Evolutionary conservation across 1,140 invertebrate genomes (phyloP).

Genomic region (Fragariocoptes setiger): DNA sequence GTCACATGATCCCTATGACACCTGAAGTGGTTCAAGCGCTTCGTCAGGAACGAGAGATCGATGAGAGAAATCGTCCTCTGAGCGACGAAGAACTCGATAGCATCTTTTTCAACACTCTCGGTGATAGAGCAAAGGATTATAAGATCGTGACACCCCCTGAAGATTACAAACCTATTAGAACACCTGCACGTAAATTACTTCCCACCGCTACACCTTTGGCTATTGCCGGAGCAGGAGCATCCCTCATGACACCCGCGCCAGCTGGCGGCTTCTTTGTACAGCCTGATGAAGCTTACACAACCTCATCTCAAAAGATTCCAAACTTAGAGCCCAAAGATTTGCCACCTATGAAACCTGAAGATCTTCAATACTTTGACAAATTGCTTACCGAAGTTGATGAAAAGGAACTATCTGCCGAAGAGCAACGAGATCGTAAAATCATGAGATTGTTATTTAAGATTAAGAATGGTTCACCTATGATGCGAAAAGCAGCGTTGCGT

Average conservation of each 20-base stretch:
- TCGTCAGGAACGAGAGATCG: conserved; percentile 95
- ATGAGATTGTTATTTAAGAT: conserved; percentile 96
- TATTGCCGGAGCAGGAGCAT: conserved; percentile 16
- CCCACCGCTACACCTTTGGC: conserved; percentile 90
- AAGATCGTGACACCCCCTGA: conserved; percentile 83
- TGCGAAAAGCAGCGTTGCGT: conserved; percentile 82
- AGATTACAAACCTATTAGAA: conserved; percentile 82
- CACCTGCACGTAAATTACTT: conserved; percentile 76
- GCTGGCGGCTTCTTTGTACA: conserved; percentile 67
- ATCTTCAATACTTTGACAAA: conserved; percentile 99
- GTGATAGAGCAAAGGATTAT: conserved; percentile 88
- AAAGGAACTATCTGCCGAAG: conserved; percentile 68
- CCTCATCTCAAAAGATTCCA: conserved; percentile 49
- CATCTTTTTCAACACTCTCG: no score
- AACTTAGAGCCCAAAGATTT: conserved; percentile 95
- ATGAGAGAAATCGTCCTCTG: conserved; percentile 77
- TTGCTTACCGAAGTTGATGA: conserved; percentile 89
- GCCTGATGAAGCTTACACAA: conserved; percentile 28
- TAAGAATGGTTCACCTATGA: conserved; percentile 96
- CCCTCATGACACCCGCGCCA: no score
- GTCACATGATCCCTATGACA: conserved; percentile 80
- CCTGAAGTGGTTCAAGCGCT: conserved; percentile 93
- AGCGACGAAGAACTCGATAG: conserved; percentile 87
- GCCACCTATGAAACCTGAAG: conserved; percentile 95
- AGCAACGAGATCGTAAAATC: conserved; percentile 91